phyloP scores from a whole-genome alignment of 2,888 invertebrate species.

The Synergus itoensis region DNA sequence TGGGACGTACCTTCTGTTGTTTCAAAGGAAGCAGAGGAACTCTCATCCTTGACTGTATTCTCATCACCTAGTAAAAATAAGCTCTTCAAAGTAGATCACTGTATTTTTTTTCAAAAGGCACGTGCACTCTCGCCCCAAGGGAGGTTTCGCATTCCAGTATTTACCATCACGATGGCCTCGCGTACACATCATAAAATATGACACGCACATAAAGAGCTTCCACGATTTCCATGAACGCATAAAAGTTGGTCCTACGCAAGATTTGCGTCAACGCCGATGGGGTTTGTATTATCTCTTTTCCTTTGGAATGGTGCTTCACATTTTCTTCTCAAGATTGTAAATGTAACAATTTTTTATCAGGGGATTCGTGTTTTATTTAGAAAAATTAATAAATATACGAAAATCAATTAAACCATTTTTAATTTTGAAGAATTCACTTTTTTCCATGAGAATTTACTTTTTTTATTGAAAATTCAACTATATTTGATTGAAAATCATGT shows the following conservation, averaged over 20 bases:
- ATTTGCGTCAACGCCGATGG: neutral
- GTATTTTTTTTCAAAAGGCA: neutral
- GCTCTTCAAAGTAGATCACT: neutral
- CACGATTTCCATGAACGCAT: neutral
- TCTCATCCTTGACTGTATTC: neutral
- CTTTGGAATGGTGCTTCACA: neutral
- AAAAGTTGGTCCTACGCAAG: neutral
- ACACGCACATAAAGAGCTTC: neutral
- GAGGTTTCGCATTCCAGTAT: constrained; percentile 7
- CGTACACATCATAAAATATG: constrained; percentile 2
- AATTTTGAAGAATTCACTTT: no score
- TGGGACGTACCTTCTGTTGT: neutral
- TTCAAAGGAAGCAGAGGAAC: no score
- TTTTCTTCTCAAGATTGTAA: neutral
- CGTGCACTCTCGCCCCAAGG: neutral
- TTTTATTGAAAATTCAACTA: no score
- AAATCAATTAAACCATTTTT: no score
- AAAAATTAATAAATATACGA: neutral
- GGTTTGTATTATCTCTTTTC: neutral
- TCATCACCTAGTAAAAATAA: neutral
- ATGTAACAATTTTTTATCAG: neutral
- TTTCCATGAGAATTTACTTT: no score
- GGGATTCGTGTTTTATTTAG: no score
- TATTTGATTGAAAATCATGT: no score
- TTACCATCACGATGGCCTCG: neutral